These are phyloP conservation scores for Cantharis nigra DNA, from an alignment of 2,888 invertebrate genomes.

Conservation along the genomic window DNA sequence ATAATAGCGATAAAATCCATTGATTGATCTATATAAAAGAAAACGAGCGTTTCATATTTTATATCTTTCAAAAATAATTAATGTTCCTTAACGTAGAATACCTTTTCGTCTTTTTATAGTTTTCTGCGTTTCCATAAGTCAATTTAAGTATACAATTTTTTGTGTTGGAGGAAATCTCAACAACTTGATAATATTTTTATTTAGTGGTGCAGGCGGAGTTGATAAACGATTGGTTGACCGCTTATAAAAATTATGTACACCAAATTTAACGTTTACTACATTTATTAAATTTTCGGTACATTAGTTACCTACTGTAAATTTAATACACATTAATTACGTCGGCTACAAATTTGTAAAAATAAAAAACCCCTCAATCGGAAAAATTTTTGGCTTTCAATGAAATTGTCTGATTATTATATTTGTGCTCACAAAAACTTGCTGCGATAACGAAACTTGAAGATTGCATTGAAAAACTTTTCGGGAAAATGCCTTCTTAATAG, in stretches of 20 bases:
- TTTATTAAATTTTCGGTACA: background rate
- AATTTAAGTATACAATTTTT: background rate
- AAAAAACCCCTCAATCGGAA: background rate
- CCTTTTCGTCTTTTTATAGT: background rate
- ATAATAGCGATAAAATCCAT: background rate
- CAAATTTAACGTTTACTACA: background rate
- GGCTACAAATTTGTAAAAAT: background rate
- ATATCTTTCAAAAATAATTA: background rate
- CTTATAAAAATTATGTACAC: background rate
- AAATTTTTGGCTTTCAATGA: background rate
- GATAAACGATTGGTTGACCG: background rate
- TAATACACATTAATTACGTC: background rate
- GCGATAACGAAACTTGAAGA: background rate
- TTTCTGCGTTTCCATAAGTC: background rate
- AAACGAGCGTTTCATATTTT: background rate
- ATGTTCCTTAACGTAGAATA: background rate
- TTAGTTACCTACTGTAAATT: background rate
- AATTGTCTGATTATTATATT: background rate
- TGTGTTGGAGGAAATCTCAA: background rate
- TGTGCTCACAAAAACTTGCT: background rate
- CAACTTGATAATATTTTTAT: background rate
- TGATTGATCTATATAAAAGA: background rate
- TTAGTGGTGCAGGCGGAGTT: background rate
- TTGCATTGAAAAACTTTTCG: background rate
- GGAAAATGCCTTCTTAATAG: background rate